Base-by-base conservation (phyloP, 2,888 invertebrate species). In the Abrostola tripartita region DNA sequence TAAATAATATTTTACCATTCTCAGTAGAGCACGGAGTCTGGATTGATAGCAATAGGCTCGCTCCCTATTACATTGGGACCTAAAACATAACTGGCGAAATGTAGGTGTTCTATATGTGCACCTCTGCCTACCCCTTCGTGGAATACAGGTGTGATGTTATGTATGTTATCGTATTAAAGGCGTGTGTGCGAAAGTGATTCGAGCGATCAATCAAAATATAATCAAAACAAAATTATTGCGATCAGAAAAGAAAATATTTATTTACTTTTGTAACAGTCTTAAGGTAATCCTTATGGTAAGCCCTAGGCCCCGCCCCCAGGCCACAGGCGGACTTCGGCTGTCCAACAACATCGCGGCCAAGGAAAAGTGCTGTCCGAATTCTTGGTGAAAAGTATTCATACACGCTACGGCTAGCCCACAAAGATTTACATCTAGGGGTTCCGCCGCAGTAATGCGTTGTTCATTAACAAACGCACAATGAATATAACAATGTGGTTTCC, bases 401-500 rank as follows among this genome's bases (percentile, higher is more conserved):
- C 52, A 55, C 52, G 50, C 75, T 81, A 83, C 82, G 79, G 82
- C 90, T 90, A 90, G 90, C 90, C 90, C 90, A 89, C 88, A 68
- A 61, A 78, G 79, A 71, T 60, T 36, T 37, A 55, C 50, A 68
- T 80, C 81, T 73, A 65, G 87, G 87, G 90, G 90, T 89, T 90
- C 90, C 87, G 81, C 82, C 89, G 64, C 87, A 82, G 68, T 59
- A 54, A 60, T 63, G 54, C 67, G 67, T 58, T 52, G 76, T 71
- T 71, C 62, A 65, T 24, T 56, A 53, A 74, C 73, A 50, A 52
- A 37, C 59, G 65, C 65, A 74, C 50, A 50, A 53, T 63, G 58
- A 67, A 68, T 56, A 72, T 35, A 50, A 66, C 81, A 73, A 65
- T 71, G 68, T 71, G 72, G 72, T 68, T 63, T 58, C 69, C 44